Evolutionary conservation across 1,140 invertebrate species (phyloP), one percentile per base, ranked within the genome.

Genomic region (Epicauta chinensis): DNA sequence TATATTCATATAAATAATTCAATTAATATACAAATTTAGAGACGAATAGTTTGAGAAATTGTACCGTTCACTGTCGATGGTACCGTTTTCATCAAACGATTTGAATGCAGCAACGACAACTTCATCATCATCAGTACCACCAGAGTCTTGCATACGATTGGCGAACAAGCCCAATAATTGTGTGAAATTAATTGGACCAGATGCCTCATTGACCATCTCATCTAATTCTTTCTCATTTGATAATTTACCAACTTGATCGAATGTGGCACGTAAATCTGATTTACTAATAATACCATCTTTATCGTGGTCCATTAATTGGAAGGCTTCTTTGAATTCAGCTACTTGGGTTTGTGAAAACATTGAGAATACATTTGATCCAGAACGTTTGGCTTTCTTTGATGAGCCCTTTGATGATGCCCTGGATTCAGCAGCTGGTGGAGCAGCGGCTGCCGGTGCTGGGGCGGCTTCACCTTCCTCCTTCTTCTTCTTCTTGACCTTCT

Each of bases 291-390:
- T 88, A 65, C 94, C 65, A 75, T 98, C 96, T 77, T 97, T 95
- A 79, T 98, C 92, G 75, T 90, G 86, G 79, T 98, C 96, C 86
- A 98, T 98, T 69, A 98, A 85, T 73, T 90, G 86, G 86, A 98
- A 98, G 68, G 91, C 91, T 80, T 96, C 92, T 76, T 95, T 96
- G 80, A 95, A 96, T 74, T 94, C 91, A 60, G 91, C 89, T 62
- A 96, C 88, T 79, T 96, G 91, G 77, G 86, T 86, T 76, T 94
- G 90, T 51, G 87, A 86, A 82, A 96, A 96, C 85, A 92, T 91
- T 66, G 91, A 92, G 80, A 96, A 95, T 65, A 95, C 91, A 79
- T 90, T 93, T 74, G 89, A 92, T 59, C 91, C 91, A 67, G 85
- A 84, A 63, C 90, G 81, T 77, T 91, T 91, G 52, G 85, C 87